These are phyloP conservation scores for Ceyx margarethae DNA, from an alignment of 2,113 vertebrate species.

Conservation along the genomic window DNA sequence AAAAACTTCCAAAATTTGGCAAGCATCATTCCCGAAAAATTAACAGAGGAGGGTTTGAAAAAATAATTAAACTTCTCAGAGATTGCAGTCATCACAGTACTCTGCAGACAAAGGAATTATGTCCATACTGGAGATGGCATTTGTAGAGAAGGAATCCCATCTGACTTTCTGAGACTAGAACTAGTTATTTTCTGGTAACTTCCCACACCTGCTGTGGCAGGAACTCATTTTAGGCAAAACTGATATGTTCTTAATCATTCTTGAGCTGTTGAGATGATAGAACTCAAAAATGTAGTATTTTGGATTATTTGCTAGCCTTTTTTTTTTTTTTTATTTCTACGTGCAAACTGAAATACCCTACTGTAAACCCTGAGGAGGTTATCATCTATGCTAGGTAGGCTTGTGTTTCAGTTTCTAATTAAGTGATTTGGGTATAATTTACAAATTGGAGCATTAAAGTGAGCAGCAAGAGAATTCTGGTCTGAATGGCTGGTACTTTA, in stretches of 20 bases:
- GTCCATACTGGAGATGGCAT: background rate
- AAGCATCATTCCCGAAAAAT: background rate
- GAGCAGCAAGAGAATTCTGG: background rate
- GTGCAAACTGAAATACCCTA: background rate
- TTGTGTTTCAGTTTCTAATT: background rate
- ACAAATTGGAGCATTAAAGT: background rate
- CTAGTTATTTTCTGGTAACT: background rate
- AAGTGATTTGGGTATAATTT: background rate
- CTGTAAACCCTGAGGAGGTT: background rate
- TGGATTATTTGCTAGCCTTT: background rate
- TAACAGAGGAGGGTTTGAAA: too few species aligned
- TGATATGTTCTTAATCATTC: background rate
- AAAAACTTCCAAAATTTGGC: background rate
- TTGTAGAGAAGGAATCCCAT: background rate
- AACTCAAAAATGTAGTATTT: background rate
- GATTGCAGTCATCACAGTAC: background rate
- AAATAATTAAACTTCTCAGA: background rate
- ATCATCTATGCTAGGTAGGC: background rate
- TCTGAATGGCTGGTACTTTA: background rate
- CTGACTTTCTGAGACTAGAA: background rate
- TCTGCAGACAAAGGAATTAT: rapidly evolving
- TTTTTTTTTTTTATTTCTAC: background rate
- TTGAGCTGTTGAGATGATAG: background rate
- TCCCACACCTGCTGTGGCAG: background rate
- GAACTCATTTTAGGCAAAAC: background rate